Evolutionary conservation across 2,888 invertebrate genomes (phyloP).

Genomic region (Sinentomon sp.): DNA sequence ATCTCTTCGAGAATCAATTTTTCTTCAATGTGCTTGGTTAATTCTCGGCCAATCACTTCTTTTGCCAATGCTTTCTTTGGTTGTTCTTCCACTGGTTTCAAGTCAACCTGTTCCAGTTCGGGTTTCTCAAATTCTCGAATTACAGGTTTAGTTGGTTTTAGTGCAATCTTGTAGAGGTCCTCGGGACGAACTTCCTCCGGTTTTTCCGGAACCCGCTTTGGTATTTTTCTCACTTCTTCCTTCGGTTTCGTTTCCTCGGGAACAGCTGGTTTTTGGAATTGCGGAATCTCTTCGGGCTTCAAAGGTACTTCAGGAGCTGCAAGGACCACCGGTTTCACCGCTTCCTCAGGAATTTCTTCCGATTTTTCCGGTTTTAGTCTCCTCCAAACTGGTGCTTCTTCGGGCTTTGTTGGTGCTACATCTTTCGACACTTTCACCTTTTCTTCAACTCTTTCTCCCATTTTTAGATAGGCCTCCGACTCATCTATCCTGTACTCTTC

Average conservation of each 20-base stretch:
- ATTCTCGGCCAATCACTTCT: slow-evolving; percentile 6
- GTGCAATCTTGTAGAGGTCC: too few relatives aligned
- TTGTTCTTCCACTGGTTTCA: slow-evolving; percentile 12
- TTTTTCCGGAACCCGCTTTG: too few relatives aligned
- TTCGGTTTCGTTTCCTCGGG: slow-evolving; percentile 11
- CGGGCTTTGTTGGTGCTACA: background rate
- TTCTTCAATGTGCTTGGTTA: too few relatives aligned
- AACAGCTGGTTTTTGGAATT: background rate
- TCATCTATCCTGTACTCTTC: too few relatives aligned
- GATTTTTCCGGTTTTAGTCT: slow-evolving; percentile 1
- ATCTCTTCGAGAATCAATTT: too few relatives aligned
- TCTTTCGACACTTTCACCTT: background rate
- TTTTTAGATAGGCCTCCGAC: too few relatives aligned
- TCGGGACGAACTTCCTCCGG: too few relatives aligned
- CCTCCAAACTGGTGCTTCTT: slow-evolving; percentile 3
- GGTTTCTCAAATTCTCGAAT: slow-evolving; percentile 10
- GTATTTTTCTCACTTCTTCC: slow-evolving; percentile 9
- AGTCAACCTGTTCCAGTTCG: slow-evolving; percentile 11
- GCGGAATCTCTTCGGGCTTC: background rate
- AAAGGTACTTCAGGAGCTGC: background rate
- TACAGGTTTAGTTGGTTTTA: slow-evolving; percentile 12
- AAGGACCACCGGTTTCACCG: too few relatives aligned
- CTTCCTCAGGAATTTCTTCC: slow-evolving; percentile 6
- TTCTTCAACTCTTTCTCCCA: too few relatives aligned
- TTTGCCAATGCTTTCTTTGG: background rate